Evolutionary conservation across 2,888 invertebrate species (phyloP), one percentile per base, ranked within the genome.

Genomic region (Acrobasis repandana): DNA sequence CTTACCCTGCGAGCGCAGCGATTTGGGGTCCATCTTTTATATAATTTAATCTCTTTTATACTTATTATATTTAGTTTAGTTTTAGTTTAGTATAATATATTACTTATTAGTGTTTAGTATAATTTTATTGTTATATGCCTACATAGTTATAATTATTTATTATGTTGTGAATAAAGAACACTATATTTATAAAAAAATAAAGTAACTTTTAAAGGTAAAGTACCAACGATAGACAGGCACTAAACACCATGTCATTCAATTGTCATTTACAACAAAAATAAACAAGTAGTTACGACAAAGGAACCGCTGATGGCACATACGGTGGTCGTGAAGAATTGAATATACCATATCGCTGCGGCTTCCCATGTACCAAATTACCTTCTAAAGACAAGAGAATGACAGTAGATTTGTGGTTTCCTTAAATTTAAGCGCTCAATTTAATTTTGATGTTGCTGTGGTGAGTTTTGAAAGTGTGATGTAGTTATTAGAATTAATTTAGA

Each of bases 341-440:
- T 76, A 65, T 76, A 83, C 79, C 83, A 83, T 85, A 85, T 77
- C 80, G 85, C 83, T 78, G 78, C 66, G 76, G 80, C 77, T 79
- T 75, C 76, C 75, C 73, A 72, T 72, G 63, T 36, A 67, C 69
- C 67, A 74, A 78, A 77, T 73, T 70, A 73, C 64, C 70, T 71
- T 75, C 67, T 70, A 69, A 51, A 51, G 46, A 60, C 52, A 46
- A 16, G 9, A 47, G 33, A 60, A 60, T 52, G 60, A 60, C 60
- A 16, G 60, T 46, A 51, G 49, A 58, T 58, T 58, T 65, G 67
- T 63, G 65, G 67, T 63, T 65, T 62, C 47, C 43, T 62, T 62
- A 64, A 61, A 63, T 61, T 61, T 62, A 63, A 64, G 61, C 63
- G 58, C 50, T 66, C 46, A 52, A 49, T 58, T 58, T 58, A 34